Conservation (phyloP, 2,113 vertebrate species). For the Clarias macrocephalus region DNA sequence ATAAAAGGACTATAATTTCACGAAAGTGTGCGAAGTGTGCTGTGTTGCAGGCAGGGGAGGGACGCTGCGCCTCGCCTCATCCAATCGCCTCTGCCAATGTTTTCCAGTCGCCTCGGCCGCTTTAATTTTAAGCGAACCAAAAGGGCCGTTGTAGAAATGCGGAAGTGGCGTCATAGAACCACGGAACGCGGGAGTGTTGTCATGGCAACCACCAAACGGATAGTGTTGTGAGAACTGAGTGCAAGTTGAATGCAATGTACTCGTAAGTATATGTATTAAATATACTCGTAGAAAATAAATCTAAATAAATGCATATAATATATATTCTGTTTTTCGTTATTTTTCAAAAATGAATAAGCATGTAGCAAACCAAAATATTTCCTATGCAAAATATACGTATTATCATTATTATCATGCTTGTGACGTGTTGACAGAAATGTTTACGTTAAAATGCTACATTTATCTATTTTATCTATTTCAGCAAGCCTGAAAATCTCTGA, state of each 20-base stretch:
- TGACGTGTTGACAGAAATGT: not conserved
- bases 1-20: not conserved
- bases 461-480: too few species aligned
- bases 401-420: not conserved
- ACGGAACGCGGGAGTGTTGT: not conserved
- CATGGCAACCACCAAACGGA: constrained; percentile 51
- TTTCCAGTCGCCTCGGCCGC: constrained; percentile 40
- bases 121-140: constrained; percentile 55
- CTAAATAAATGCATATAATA: too few species aligned
- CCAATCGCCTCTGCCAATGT: constrained; percentile 27
- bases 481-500: not conserved
- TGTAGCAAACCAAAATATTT: not conserved
- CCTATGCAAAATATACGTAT: not conserved
- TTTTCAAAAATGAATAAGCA: not conserved
- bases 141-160: constrained; percentile 36
- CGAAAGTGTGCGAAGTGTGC: not conserved
- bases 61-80: not conserved
- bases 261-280: not conserved
- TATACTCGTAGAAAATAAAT: too few species aligned
- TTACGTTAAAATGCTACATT: not conserved
- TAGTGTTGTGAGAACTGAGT: constrained; percentile 14
- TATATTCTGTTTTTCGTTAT: not conserved
- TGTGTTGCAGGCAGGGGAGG: constrained; percentile 25
- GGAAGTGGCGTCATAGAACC: constrained; percentile 11
- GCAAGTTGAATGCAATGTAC: not conserved